Base-by-base conservation (phyloP, 1,140 invertebrate species). In the Pseudomyrmex cubaensis region DNA sequence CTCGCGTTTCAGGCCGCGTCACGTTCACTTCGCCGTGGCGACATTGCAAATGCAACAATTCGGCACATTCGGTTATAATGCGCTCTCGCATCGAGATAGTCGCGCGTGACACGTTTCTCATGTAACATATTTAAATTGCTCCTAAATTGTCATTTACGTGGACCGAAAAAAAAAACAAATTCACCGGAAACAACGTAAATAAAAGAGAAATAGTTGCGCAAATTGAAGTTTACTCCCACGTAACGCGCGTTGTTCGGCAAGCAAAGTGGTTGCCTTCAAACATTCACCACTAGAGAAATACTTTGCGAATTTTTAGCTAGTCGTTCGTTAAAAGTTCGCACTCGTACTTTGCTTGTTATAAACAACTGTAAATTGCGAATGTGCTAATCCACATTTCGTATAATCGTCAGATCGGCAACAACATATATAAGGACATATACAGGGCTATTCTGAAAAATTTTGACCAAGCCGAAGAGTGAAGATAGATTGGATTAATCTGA, bases 1-100 rank as follows among this genome's bases (percentile, higher is more conserved):
- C 77, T 64, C 61, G 62, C 73, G 44, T 87, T 87, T 70, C 44
- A n/a, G 20, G 2, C 52, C 10, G 61, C 9, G 50, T 78, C 74
- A 73, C 84, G 73, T 83, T 25, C 86, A 35, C 72, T 17, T 73
- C n/a, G 54, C 12, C 15, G 20, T 35, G 35, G 35, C 35, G 35
- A 35, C 8, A 9, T 20, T 25, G 46, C 48, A 46, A 66, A 56
- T 46, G 48, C 48, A 15, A 12, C 44, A 35, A 35, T 35, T 35
- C 9, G 59, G 12, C 35, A 10, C 57, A 70, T 22, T 57, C 52
- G 52, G 15, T 50, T 59, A 9, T 15, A 22, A n/a, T 63, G 10
- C 25, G 13, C 10, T 61, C 50, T 69, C 44, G 20, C 17, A 35
- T 35, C 54, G n/a, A 48, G 12, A 46, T 62, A 25, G 12, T 25